Evolutionary conservation across 1,140 invertebrate genomes (phyloP), one percentile per base, ranked within the genome.

Genomic region (Dinoponera quadriceps): DNA sequence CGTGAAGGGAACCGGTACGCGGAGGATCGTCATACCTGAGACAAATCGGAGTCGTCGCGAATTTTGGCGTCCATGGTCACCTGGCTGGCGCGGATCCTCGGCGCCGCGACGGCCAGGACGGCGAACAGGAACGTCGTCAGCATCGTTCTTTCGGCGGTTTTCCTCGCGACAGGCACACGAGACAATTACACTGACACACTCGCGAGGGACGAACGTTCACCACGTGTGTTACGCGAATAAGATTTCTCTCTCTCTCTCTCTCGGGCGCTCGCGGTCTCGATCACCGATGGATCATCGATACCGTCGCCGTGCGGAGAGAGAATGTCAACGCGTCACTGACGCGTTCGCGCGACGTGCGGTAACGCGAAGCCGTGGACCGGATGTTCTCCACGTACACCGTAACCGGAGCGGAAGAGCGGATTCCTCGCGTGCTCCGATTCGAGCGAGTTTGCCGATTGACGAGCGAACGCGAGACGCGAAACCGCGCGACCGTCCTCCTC

Each of bases 61-160:
- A 94, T 94, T 89, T 91, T 94, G 22, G 88, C 90, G 63, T 94
- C 91, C n/a, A 94, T 92, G 13, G 93, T 91, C 68, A 82, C 82
- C 18, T 81, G 85, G 62, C 48, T 90, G 62, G 89, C 90, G 44
- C 62, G 66, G 86, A 82, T 82, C 48, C 66, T 78, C 54, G 54
- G 54, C 38, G 75, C 71, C 75, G 83, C 72, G 16, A 66, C 68
- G 60, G 87, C 49, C 29, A 90, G 20, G 62, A 71, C 77, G 62
- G 72, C 49, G 72, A 84, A 51, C 29, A 80, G 44, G 57, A 49
- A 48, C 18, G 38, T 48, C 14, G 60, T 69, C 74, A 49, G 63
- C 78, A 74, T 82, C 20, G 77, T 85, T 38, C 51, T 4, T 48
- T 29, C 48, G 14, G 55, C 59, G 33, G 29, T 38, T 74, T 66